Base-by-base conservation (phyloP, 2,888 invertebrate species). In the Tiliacea aurago region DNA sequence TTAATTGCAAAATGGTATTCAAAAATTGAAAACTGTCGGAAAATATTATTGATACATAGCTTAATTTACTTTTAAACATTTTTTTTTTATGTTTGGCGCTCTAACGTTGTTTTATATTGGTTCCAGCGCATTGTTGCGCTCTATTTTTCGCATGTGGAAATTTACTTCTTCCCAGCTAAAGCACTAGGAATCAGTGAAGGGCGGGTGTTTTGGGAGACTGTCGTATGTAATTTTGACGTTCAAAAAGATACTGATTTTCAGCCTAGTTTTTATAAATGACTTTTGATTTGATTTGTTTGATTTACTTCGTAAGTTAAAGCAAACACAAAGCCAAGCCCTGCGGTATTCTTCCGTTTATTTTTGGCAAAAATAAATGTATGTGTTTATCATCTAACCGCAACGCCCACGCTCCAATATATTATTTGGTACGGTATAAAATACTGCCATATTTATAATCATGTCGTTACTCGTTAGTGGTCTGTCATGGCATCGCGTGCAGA, bases 371-470 rank as follows among this genome's bases (percentile, higher is more conserved):
- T 37, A 61, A 61, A 55, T 68, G 28, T 61, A 49, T 13, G 18
- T 61, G 59, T 83, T 78, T 72, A 59, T 67, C 66, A 58, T 68
- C 9, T 20, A 71, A 37, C 73, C 73, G 13, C 61, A 61, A 45
- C 45, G 28, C 71, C 63, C 62, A 63, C 78, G 15, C 4, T 20
- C 13, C 28, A 62, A 59, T 64, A 58, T 51, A 28, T 69, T n/a
- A 63, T 80, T 65, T 53, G 37, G 74, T 64, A 70, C 69, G 59
- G 69, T 83, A 75, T 11, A 61, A 58, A 59, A 67, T 73, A 68
- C 65, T 43, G 67, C 56, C 18, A 51, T 68, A 51, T 81, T 71
- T 67, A 43, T 51, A n/a, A 61, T 68, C 55, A 61, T 28, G 51
- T 68, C 55, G 64, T 76, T 67, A 67, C 47, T 68, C 51, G 64